Base-by-base conservation (phyloP, 1,140 invertebrate species). In the Bombus waltoni region DNA sequence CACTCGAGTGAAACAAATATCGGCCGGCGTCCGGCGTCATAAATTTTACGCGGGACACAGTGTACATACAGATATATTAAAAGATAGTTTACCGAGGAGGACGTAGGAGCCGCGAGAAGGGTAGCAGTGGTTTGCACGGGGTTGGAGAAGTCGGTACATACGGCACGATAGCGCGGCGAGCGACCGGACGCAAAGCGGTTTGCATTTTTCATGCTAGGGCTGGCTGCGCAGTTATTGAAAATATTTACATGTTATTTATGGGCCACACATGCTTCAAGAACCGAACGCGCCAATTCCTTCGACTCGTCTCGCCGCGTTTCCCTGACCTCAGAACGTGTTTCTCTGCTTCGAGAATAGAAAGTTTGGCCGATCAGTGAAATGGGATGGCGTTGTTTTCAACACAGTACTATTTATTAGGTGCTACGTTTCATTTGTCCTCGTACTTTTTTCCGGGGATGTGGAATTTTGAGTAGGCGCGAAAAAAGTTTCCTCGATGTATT, bases 191-290 rank as follows among this genome's bases (percentile, higher is more conserved):
- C 88, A 92, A 93, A 93, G 90, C 93, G 92, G 89, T 94, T 94
- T 94, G 93, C 93, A 94, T 94, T 94, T 94, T 93, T 94, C 93
- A 94, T 94, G 91, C 91, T 74, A 85, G 89, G 86, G 78, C 89
- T 80, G 85, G 91, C 88, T 66, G 86, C 90, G 90, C 92, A 94
- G 93, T 94, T 94, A 93, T 94, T 92, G 92, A 94, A 94, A 94
- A 94, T 92, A 94, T 95, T 94, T 93, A 95, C 94, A 94, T 94
- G 93, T 94, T 94, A 94, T 94, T 94, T 94, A 94, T 93, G 92
- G 91, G 87, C 86, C 91, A 93, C 91, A 94, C 94, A 94, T 94
- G 93, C 90, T 91, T 87, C 91, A 91, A 72, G 85, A 93, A 92
- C 86, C 87, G 88, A 93, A 91, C 85, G 83, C 86, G 92, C 88